Conservation (phyloP, 2,888 invertebrate genomes). For the Drosophila lacicola region DNA sequence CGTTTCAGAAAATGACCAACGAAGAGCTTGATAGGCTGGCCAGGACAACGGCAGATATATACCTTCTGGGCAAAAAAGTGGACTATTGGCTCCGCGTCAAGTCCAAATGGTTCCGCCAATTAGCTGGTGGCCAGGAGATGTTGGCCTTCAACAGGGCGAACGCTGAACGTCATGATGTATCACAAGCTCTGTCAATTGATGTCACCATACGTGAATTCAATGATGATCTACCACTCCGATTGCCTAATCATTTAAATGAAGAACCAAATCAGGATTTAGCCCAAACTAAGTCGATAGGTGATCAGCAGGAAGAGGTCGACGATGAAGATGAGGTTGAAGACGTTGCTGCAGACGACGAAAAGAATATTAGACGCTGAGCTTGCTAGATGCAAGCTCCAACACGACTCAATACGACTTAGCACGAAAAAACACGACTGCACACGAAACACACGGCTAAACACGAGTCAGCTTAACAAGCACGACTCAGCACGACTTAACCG, state of each 20-base stretch:
- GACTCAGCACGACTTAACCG: too few relatives aligned
- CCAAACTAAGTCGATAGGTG: background rate
- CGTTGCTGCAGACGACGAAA: background rate
- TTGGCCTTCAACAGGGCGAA: background rate
- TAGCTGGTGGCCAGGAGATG: slow-evolving; percentile 34
- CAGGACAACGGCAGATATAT: slow-evolving; percentile 28
- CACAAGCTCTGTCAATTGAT: too few relatives aligned
- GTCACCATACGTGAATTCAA: too few relatives aligned
- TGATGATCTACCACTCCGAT: too few relatives aligned
- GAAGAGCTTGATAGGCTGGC: slow-evolving; percentile 31
- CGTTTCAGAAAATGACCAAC: slow-evolving; percentile 1
- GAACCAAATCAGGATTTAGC: too few relatives aligned
- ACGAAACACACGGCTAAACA: background rate
- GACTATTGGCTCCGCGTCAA: slow-evolving; percentile 37
- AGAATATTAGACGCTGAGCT: background rate
- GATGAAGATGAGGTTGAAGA: background rate
- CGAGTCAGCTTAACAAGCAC: background rate
- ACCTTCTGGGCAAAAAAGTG: slow-evolving; percentile 25
- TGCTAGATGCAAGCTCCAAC: too few relatives aligned
- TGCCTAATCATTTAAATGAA: too few relatives aligned
- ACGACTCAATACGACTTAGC: background rate
- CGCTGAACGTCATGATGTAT: background rate
- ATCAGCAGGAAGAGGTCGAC: background rate
- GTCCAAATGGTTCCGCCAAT: slow-evolving; percentile 35
- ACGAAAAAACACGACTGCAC: too few relatives aligned